Evolutionary conservation across 2,797 vertebrate species (phyloP).

Genomic region (Acrossocheilus wenchowensis): DNA sequence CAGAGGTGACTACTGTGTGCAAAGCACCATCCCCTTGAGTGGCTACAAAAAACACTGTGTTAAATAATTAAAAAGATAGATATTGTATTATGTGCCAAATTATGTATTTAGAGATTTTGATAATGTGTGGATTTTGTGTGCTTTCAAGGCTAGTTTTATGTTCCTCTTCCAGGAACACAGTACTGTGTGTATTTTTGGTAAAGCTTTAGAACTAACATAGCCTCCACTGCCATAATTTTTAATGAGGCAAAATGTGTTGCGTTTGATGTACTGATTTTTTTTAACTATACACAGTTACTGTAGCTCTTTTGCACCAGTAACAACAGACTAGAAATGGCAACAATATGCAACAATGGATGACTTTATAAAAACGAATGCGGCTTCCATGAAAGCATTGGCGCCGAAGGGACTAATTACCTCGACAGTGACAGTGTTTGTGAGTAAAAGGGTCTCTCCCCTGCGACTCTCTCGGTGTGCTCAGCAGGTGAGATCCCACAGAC

Average conservation of each 20-base stretch:
- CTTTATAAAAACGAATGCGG: constrained; percentile 66
- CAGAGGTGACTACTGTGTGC: constrained; percentile 51
- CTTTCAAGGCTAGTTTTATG: background rate
- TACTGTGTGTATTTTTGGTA: background rate
- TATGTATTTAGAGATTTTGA: background rate
- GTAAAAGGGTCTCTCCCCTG: constrained; percentile 55
- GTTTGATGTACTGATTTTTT: background rate
- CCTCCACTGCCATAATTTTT: background rate
- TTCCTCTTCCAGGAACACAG: background rate
- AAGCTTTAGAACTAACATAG: background rate
- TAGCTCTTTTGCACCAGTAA: background rate
- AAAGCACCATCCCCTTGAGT: constrained; percentile 40
- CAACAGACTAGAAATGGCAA: constrained; percentile 24
- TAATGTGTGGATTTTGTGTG: background rate
- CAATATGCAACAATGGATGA: constrained; percentile 58
- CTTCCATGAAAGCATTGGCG: constrained; percentile 60
- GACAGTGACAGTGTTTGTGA: constrained; percentile 57
- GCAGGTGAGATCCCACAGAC: constrained; percentile 61
- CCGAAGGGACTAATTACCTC: constrained; percentile 72
- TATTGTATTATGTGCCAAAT: background rate
- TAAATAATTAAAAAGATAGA: constrained; percentile 18
- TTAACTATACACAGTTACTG: background rate
- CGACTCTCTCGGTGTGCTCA: constrained; percentile 32
- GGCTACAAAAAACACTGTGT: constrained; percentile 33
- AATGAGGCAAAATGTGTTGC: background rate